Evolutionary conservation across 2,113 vertebrate species (phyloP), one percentile per base, ranked within the genome.

Genomic region (Gobius niger): DNA sequence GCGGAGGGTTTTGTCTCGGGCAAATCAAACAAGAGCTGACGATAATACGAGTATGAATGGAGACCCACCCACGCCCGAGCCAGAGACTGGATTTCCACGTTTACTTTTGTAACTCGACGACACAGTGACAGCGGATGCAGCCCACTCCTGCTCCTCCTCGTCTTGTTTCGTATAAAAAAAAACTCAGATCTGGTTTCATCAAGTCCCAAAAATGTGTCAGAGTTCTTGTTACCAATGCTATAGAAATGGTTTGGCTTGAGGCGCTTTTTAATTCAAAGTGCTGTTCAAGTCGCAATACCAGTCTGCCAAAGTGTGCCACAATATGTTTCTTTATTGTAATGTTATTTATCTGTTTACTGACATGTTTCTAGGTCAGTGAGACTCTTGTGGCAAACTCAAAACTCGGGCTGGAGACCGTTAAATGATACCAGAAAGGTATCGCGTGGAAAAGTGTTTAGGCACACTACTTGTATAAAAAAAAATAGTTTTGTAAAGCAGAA

Each of bases 21-120:
- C 70, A 54, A 59, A 72, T 82, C 76, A 82, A 81, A 84, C 51
- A 64, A 13, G 24, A 78, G 49, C 63, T 67, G 73, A 82, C 81
- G 70, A 63, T 67, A 52, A 67, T 70, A 85, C 71, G 1, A 47
- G 24, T 51, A 65, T 62, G 44, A n/a, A n/a, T 44, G 44, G 24
- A 61, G 65, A 63, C 67, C 15, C 68, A 47, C 66, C 66, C 64
- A 56, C 24, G 66, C 19, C 12, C 7, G 42, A 40, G 18, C 47
- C 34, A 61, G 49, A 75, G 40, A 68, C 24, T 69, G 49, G 24
- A 42, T 62, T 67, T 50, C 14, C 50, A 53, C 66, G 52, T 16
- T 18, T 19, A 76, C 47, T 44, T 47, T 53, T 60, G 49, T n/a
- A 67, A 73, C 44, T 70, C 60, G 72, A 72, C 34, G 63, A 44